A percentile compares a stretch with the other conserved stretches of the same genome.
These are phyloP conservation scores for Heliconius nattereri DNA, from an alignment of 1,140 invertebrate genomes.

Conservation along the genomic window DNA sequence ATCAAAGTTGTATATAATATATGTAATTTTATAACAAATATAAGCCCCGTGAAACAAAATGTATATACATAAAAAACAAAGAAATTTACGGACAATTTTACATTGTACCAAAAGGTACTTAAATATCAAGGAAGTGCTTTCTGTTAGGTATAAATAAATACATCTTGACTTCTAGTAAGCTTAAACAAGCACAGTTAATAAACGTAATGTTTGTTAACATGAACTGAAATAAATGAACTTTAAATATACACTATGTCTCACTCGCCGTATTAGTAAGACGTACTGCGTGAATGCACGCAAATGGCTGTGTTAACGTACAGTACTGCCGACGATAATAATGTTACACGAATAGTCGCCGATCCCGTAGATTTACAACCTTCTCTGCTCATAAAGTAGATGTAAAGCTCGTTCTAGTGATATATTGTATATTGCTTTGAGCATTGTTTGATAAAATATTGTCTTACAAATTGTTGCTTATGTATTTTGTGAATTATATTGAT, in stretches of 20 bases:
- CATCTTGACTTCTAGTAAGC: not conserved
- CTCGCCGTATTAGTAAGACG: slow-evolving; percentile 35
- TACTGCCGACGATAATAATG: slow-evolving; percentile 36
- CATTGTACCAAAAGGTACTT: not conserved
- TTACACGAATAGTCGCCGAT: slow-evolving; percentile 31
- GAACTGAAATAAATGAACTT: slow-evolving; percentile 30
- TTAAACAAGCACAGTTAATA: not conserved
- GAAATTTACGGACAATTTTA: not conserved
- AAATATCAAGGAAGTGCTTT: not conserved
- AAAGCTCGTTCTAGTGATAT: slow-evolving; percentile 25
- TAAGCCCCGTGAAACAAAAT: no score
- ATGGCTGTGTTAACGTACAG: slow-evolving; percentile 32
- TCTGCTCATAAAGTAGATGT: slow-evolving; percentile 27
- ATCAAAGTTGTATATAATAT: no score
- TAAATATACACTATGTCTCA: slow-evolving; percentile 24
- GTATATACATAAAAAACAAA: no score
- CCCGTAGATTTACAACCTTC: slow-evolving; percentile 31
- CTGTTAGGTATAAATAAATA: slow-evolving; percentile 20
- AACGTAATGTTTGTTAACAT: slow-evolving; percentile 26
- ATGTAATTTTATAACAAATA: no score
- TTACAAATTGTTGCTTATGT: slow-evolving; percentile 1
- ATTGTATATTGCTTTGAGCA: not conserved
- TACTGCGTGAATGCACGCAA: slow-evolving; percentile 34
- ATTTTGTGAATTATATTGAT: not conserved
- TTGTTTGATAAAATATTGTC: not conserved